Base-by-base conservation (phyloP, 2,888 invertebrate genomes). In the Prosopocoilus inquinatus region DNA sequence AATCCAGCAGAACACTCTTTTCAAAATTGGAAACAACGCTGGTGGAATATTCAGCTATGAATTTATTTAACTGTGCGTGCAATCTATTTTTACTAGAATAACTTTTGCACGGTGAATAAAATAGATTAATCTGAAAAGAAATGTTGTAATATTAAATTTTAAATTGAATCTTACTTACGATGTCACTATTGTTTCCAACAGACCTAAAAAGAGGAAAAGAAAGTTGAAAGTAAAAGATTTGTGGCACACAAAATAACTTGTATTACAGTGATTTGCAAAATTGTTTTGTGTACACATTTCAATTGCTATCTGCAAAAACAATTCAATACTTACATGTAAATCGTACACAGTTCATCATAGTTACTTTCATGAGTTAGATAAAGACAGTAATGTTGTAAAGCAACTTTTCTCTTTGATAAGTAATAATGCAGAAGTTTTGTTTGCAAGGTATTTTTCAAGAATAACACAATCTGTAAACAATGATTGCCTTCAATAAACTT, bases 391-490 rank as follows among this genome's bases (percentile, higher is more conserved):
- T 90, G 88, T 60, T 85, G 82, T 8, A 90, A 79, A 0, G 91
- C 92, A 3, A 84, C 77, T 1, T 87, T 86, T 54, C 88, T 79
- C n/a, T 84, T 82, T 0, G 86, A 78, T 1, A 94, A 73, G 44
- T 91, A 76, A 64, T 85, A 84, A 58, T 87, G 84, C 33, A 92
- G 87, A 41, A 91, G 73, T 57, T 84, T 83, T 63, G 83, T 82
- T 63, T 89, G 89, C 7, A 94, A 72, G 0, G 91, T 89, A 68
- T 83, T 85, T 53, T 85, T 85, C 2, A 94, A 79, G 74, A 89
- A 93, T 7, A 93, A 72, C 0, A 90, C 82, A 15, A 91, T 83
- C 88, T 89, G 72, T 8, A 80, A 78, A 39, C 36, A 55, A 11
- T 51, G 9, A 13, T 43, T 36, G n/a, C 12, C 9, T 36, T 36